Conservation (phyloP, 2,888 invertebrate species). For the Torymus aiolomorphi region DNA sequence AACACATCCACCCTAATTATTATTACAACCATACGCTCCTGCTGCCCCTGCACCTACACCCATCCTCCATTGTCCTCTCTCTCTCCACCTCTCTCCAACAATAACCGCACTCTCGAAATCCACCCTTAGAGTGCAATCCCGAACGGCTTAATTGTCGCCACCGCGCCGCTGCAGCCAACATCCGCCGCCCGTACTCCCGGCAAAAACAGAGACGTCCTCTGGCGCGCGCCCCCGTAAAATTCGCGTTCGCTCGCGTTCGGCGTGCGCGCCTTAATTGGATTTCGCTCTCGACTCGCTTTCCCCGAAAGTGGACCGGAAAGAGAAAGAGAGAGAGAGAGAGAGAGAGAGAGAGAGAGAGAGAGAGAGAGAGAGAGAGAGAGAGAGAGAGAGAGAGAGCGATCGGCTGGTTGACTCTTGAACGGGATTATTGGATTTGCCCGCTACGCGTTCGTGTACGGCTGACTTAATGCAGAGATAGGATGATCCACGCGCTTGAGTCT, state of each 20-base stretch:
- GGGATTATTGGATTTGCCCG: slow-evolving; percentile 46
- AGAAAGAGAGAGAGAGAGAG: background rate
- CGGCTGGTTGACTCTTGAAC: slow-evolving; percentile 40
- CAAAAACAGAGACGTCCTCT: background rate
- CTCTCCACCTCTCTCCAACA: no score
- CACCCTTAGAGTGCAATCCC: slow-evolving; percentile 7
- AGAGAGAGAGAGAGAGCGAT: background rate
- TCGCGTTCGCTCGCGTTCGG: slow-evolving; percentile 10
- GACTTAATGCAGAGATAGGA: slow-evolving; percentile 33
- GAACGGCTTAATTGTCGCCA: slow-evolving; percentile 1
- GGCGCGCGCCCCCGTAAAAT: slow-evolving; percentile 4
- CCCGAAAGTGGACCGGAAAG: slow-evolving; percentile 33
- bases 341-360: background rate
- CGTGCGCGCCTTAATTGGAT: slow-evolving; percentile 51
- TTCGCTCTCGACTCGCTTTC: slow-evolving; percentile 29
- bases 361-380: background rate
- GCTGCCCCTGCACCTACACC: no score
- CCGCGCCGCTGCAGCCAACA: background rate
- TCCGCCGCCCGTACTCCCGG: no score
- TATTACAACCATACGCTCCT: no score
- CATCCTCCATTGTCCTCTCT: no score
- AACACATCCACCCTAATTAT: no score
- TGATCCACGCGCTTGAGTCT: background rate
- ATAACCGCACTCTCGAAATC: background rate
- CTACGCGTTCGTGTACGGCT: background rate